Conservation (phyloP, 2,113 vertebrate species). For the Neolamprologus modestus region DNA sequence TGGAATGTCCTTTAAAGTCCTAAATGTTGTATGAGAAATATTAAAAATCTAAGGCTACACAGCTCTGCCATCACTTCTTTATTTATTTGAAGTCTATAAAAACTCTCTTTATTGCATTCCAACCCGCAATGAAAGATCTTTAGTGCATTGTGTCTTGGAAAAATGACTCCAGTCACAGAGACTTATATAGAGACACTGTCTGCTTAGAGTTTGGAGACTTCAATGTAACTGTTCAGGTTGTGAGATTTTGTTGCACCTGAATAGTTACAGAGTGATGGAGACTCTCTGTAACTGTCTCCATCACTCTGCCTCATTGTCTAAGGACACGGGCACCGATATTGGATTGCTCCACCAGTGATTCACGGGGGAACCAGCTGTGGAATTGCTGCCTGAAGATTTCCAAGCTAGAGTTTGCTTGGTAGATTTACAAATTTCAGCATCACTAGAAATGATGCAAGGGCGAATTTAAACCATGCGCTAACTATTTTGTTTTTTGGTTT, state of each 20-base stretch:
- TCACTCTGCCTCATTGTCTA: background rate
- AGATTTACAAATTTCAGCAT: background rate
- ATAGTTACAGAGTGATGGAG: background rate
- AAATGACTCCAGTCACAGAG: background rate
- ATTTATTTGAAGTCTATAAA: background rate
- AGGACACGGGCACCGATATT: background rate
- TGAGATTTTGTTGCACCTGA: background rate
- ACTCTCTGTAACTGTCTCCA: background rate
- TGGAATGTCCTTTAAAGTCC: background rate
- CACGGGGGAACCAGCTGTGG: background rate
- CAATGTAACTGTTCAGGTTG: background rate
- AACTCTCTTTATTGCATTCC: background rate
- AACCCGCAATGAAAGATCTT: background rate
- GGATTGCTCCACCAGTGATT: background rate
- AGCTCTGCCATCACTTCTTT: background rate
- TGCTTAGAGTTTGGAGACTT: background rate
- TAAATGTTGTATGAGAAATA: background rate
- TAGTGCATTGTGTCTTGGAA: background rate
- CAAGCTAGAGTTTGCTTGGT: background rate
- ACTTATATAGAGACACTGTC: background rate
- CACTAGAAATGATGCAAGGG: background rate
- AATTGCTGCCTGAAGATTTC: background rate
- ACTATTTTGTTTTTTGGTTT: too few species aligned
- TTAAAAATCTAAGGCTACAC: background rate
- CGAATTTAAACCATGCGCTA: background rate